Percentiles rank a stretch among this genome's conserved stretches.
These are phyloP conservation scores for Athene noctua DNA, from an alignment of 2,113 vertebrate species.

Conservation along the genomic window DNA sequence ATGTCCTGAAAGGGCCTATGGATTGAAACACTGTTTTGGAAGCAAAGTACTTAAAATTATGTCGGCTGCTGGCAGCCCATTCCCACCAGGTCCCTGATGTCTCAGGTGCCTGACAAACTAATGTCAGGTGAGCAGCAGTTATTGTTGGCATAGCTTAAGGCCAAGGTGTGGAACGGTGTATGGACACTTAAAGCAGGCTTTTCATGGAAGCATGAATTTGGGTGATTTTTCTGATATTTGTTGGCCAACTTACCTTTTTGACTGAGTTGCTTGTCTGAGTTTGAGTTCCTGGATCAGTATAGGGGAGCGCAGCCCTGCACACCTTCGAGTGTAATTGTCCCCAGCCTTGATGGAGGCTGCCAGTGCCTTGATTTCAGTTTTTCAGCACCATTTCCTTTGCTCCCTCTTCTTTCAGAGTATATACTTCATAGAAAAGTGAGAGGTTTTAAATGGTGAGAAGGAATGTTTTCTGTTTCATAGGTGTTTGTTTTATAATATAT, in stretches of 20 bases:
- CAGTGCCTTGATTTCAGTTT: neutral
- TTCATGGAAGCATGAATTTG: neutral
- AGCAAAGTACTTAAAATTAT: neutral
- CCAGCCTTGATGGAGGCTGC: neutral
- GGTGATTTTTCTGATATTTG: neutral
- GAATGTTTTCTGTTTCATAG: neutral
- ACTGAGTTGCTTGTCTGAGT: neutral
- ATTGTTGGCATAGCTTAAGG: neutral
- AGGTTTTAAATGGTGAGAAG: neutral
- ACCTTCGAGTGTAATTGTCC: neutral
- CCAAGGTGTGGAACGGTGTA: neutral
- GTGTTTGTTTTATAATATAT: neutral
- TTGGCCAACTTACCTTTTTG: neutral
- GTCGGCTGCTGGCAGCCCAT: neutral
- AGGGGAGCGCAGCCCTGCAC: neutral
- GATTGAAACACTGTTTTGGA: neutral
- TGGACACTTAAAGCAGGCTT: neutral
- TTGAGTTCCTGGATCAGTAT: neutral
- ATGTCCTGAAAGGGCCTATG: neutral
- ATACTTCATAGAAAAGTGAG: neutral
- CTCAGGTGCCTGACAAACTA: neutral
- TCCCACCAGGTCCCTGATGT: neutral
- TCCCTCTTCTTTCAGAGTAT: neutral
- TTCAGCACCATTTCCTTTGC: neutral
- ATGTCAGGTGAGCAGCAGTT: neutral